Conservation (phyloP, 2,888 invertebrate genomes). For the Tetropium fuscum region DNA sequence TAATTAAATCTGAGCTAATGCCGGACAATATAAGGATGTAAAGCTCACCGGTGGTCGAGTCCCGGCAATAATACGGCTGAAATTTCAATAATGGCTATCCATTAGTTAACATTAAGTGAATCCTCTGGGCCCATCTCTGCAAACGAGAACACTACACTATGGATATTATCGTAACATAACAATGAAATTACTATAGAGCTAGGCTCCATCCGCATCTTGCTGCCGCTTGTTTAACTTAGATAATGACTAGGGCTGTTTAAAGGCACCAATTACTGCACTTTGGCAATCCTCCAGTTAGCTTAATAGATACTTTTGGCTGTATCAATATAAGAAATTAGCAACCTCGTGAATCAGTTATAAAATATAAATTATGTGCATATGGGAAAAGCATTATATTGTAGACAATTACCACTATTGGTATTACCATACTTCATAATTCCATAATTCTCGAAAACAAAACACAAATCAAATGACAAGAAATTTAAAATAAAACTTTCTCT, state of each 20-base stretch:
- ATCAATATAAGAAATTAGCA: too few relatives aligned
- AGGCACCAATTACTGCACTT: background rate
- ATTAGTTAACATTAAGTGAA: constrained; percentile 51
- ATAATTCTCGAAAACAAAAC: too few relatives aligned
- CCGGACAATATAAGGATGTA: constrained; percentile 39
- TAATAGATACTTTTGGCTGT: too few relatives aligned
- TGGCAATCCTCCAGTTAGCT: too few relatives aligned
- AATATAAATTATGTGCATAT: too few relatives aligned
- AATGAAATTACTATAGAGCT: constrained; percentile 33
- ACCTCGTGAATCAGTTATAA: too few relatives aligned
- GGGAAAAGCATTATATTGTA: too few relatives aligned
- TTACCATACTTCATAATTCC: too few relatives aligned
- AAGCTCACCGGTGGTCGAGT: constrained; percentile 35
- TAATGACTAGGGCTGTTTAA: constrained; percentile 9
- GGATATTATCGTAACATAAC: constrained; percentile 40
- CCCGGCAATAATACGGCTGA: constrained; percentile 40
- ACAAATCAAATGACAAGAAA: too few relatives aligned
- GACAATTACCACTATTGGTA: too few relatives aligned
- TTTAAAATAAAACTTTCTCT: too few relatives aligned
- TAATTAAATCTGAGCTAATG: constrained; percentile 42
- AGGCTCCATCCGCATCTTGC: background rate
- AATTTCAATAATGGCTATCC: constrained; percentile 52
- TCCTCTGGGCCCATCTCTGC: constrained; percentile 42
- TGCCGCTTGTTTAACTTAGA: constrained; percentile 5
- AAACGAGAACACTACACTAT: constrained; percentile 32